Percentiles rank a stretch among this genome's conserved stretches.
These are phyloP conservation scores for Ylistrum balloti DNA, from an alignment of 1,140 invertebrate species.

Conservation along the genomic window DNA sequence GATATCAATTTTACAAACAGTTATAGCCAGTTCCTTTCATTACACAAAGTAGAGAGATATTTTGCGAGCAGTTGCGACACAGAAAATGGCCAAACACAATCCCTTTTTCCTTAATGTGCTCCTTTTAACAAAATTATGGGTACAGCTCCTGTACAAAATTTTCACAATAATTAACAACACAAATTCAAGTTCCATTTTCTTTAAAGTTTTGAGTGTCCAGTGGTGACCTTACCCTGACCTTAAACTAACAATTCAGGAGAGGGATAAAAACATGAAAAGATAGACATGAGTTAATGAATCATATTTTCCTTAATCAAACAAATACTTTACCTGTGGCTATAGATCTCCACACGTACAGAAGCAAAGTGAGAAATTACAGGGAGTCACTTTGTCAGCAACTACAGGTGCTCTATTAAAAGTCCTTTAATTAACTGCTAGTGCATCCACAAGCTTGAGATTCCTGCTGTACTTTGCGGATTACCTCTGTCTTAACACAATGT, in stretches of 20 bases:
- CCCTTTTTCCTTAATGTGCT: no score
- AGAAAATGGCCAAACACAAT: no score
- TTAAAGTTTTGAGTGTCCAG: no score
- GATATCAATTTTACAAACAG: no score
- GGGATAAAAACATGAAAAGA: background rate
- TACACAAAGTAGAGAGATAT: no score
- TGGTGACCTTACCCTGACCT: constrained; percentile 1
- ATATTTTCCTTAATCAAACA: background rate
- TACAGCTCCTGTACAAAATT: no score
- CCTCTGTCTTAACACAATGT: background rate
- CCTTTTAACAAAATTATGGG: no score
- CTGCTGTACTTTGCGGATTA: background rate
- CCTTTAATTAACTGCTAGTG: background rate
- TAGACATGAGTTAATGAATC: background rate
- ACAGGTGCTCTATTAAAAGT: background rate
- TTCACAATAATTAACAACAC: no score
- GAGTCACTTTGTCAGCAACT: background rate
- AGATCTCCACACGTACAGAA: background rate
- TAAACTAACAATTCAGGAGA: no score
- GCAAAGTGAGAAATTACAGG: background rate
- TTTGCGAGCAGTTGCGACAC: no score
- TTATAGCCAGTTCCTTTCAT: no score
- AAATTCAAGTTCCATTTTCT: no score
- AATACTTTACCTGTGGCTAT: background rate
- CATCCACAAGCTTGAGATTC: background rate